These are phyloP conservation scores for Taurulus bubalis DNA, from an alignment of 2,113 vertebrate genomes.

Conservation along the genomic window DNA sequence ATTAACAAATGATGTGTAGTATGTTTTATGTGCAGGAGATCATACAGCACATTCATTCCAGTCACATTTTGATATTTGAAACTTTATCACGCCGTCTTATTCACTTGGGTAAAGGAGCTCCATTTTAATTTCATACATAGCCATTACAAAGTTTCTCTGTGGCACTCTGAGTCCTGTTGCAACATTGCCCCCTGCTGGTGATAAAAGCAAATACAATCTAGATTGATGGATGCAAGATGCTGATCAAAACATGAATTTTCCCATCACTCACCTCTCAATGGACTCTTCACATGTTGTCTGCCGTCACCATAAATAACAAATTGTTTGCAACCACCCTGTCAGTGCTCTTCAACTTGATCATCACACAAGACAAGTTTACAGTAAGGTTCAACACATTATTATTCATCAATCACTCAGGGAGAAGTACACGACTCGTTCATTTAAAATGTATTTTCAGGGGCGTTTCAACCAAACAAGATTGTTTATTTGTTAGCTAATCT, in stretches of 20 bases:
- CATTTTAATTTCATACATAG: conserved; percentile 28
- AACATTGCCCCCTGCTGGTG: conserved; percentile 72
- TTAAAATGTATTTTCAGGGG: conserved; percentile 33
- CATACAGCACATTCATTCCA: neutral
- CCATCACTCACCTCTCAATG: conserved; percentile 14
- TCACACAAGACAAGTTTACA: conserved; percentile 35
- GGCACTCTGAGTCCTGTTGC: conserved; percentile 77
- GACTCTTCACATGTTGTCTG: conserved; percentile 40
- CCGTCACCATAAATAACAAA: conserved; percentile 41
- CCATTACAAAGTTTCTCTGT: conserved; percentile 61
- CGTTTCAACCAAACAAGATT: conserved; percentile 34
- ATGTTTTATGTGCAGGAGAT: conserved; percentile 8
- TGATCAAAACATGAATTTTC: conserved; percentile 35
- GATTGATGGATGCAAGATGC: neutral
- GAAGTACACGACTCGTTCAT: conserved; percentile 22
- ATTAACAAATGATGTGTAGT: conserved; percentile 32
- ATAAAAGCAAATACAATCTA: too few species aligned
- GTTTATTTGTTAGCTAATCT: conserved; percentile 47
- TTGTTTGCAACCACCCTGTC: conserved; percentile 46
- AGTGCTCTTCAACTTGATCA: conserved; percentile 51
- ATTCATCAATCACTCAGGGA: conserved; percentile 27
- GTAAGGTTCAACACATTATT: conserved; percentile 47
- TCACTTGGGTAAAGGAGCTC: conserved; percentile 30
- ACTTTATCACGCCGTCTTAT: conserved; percentile 22
- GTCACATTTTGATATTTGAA: conserved; percentile 45